Evolutionary conservation across 2,113 vertebrate species (phyloP), one percentile per base, ranked within the genome.

Genomic region (Hippocampus guttulatus): DNA sequence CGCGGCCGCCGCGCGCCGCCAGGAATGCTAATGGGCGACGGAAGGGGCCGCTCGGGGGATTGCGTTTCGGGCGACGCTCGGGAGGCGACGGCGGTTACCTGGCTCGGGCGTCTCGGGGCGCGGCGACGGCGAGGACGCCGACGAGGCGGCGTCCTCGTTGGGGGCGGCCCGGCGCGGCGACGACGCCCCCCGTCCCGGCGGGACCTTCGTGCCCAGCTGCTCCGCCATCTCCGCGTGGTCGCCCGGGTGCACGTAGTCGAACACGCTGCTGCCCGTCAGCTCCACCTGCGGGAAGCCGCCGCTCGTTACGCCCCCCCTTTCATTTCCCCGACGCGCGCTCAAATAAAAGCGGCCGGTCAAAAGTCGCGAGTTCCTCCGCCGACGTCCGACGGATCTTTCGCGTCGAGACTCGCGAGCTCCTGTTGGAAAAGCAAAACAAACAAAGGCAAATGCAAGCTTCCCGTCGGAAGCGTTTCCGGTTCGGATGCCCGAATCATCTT

Each of bases 141-240:
- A 98, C 79, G 96, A 97, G 70, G 95, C 95, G 69, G 93, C 97
- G 21, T 98, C 97, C 84, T 99, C 97, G 2, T 94, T 90, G 14
- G 94, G 88, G 0, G 92, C 88, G 72, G 94, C 94, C 91, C 97
- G 96, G 0, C 95, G 96, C 84, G 98, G 94, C 61, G 84, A 83
- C 77, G 96, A 90, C 43, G 47, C 16, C 16, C 95, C 95, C 85
- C 97, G 92, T 66, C 97, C 96, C 1, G 96, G 97, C 30, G 97
- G 96, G 77, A 98, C 94, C 93, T 98, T 98, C 96, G 98, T 98
- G 85, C 97, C 97, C 79, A 99, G 94, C 93, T 99, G 97, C 90
- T 99, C 97, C 3, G 97, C 97, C 95, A 94, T 95, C 91, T 99
- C 97, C 92, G 96, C 96, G 45, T 98, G 97, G 89, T 99, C 97